phyloP scores from a whole-genome alignment of 2,797 vertebrate species.

The Masticophis lateralis region DNA sequence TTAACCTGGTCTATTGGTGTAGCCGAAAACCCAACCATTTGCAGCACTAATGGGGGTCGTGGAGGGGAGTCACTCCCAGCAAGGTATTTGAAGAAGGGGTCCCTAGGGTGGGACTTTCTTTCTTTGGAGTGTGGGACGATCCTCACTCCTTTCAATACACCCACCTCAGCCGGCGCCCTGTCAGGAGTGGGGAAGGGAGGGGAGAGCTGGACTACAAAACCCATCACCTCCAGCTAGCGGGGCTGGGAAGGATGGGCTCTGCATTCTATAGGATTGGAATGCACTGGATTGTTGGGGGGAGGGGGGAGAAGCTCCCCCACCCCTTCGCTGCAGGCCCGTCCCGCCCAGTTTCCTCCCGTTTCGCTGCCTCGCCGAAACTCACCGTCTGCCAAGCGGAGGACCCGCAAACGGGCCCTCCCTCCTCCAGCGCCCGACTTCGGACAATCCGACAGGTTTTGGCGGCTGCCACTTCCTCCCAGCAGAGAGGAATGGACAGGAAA shows the following conservation, averaged over 20 bases:
- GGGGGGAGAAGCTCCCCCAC: neutral
- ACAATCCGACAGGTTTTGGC: neutral
- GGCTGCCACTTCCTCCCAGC: neutral
- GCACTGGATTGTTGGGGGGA: neutral
- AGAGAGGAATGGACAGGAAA: conserved; percentile 8
- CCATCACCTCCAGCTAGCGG: neutral
- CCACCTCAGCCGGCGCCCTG: neutral
- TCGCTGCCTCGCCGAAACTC: neutral
- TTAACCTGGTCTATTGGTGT: neutral
- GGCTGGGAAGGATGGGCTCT: neutral
- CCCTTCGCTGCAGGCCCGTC: neutral
- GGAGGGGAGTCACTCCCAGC: neutral
- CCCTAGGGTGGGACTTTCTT: neutral
- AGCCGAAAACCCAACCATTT: no score
- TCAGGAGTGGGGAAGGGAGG: neutral
- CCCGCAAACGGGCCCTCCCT: neutral
- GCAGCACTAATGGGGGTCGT: neutral
- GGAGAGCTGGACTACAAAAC: neutral
- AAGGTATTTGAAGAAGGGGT: no score
- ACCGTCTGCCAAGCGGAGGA: neutral
- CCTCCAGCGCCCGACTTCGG: neutral
- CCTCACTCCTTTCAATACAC: neutral
- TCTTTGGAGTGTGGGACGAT: neutral
- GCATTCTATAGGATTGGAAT: neutral
- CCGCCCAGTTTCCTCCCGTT: neutral